Conservation (phyloP, 2,113 vertebrate species). For the Pelecanoides urinatrix region DNA sequence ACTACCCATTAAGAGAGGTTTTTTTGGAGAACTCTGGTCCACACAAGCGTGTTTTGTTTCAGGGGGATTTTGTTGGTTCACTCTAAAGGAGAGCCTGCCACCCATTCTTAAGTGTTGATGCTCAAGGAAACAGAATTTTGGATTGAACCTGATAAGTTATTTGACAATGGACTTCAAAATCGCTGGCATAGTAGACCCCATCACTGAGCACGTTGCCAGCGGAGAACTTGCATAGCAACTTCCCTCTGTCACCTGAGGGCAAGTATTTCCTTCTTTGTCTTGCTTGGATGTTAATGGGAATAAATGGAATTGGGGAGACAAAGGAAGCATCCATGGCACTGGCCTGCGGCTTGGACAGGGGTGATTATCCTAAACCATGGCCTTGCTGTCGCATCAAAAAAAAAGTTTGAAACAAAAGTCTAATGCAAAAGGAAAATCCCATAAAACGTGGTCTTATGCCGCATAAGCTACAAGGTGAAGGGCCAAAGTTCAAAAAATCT, state of each 20-base stretch:
- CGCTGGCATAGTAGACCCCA: background rate
- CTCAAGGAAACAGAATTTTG: background rate
- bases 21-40: background rate
- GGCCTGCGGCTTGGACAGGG: background rate
- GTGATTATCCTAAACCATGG: background rate
- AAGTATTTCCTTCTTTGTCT: background rate
- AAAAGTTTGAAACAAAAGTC: background rate
- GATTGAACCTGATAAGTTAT: background rate
- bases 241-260: background rate
- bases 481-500: background rate
- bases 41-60: background rate
- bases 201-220: background rate
- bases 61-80: background rate
- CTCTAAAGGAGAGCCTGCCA: background rate
- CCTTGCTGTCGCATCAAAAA: background rate
- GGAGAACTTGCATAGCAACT: background rate
- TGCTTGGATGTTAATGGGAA: background rate
- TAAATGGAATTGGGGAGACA: background rate
- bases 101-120: background rate
- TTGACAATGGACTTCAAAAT: background rate
- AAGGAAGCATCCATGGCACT: background rate
- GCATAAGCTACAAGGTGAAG: background rate
- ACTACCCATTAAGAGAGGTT: background rate
- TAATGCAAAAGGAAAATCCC: background rate
- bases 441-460: fast-evolving